Percentiles rank a stretch among this genome's conserved stretches.
These are phyloP conservation scores for Napeogenes inachia DNA, from an alignment of 2,888 invertebrate species.

Conservation along the genomic window DNA sequence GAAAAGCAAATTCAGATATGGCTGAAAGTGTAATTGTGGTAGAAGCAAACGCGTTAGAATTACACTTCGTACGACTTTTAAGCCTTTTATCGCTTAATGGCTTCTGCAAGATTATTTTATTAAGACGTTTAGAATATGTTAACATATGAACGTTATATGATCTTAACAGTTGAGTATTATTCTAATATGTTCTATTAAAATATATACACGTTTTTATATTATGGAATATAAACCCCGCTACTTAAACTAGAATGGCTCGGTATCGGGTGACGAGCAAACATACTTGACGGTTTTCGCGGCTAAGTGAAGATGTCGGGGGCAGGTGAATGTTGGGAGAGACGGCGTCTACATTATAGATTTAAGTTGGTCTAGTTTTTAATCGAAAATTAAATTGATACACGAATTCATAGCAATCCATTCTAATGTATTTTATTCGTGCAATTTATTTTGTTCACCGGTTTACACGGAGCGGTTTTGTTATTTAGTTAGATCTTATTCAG, in stretches of 20 bases:
- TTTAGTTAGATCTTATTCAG: no score
- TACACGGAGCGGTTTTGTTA: no score
- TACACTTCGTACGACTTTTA: constrained; percentile 19
- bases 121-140: constrained; percentile 18
- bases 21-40: constrained; percentile 13
- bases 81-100: constrained; percentile 19
- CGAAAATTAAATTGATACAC: background rate
- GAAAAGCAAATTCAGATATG: constrained; percentile 12
- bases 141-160: constrained; percentile 11
- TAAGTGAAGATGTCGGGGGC: constrained; percentile 4
- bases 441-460: no score
- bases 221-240: background rate
- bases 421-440: no score
- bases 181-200: no score
- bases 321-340: background rate
- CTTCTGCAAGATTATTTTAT: constrained; percentile 18
- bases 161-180: no score
- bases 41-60: constrained; percentile 11
- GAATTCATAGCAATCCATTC: background rate
- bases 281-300: background rate
- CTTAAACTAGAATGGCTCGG: background rate
- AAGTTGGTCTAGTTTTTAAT: constrained; percentile 20
- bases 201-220: background rate
- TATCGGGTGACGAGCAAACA: constrained; percentile 4
- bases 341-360: constrained; percentile 17